Conservation (phyloP, 2,113 vertebrate genomes). For the Tragelaphus strepsiceros region DNA sequence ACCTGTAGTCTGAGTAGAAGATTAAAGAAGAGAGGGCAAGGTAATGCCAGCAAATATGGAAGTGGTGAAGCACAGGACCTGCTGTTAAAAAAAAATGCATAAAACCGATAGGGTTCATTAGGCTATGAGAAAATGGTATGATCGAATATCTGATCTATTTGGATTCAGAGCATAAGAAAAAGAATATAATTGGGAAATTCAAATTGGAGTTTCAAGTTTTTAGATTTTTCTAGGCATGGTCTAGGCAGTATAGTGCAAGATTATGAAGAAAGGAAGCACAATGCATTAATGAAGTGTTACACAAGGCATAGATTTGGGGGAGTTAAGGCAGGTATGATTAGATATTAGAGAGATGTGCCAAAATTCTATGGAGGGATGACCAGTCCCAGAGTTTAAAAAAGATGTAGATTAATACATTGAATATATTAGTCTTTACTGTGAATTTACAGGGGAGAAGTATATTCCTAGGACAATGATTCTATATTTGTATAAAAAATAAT, state of each 20-base stretch:
- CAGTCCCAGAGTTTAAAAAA: background rate
- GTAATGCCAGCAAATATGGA: background rate
- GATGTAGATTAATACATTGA: background rate
- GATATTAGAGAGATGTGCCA: background rate
- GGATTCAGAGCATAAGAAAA: background rate
- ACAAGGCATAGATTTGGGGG: background rate
- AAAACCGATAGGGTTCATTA: background rate
- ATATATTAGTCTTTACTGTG: background rate
- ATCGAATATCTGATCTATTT: background rate
- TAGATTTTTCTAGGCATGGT: background rate
- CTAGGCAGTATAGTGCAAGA: background rate
- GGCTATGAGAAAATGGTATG: background rate
- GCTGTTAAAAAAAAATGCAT: background rate
- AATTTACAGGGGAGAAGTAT: background rate
- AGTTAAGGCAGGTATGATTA: background rate
- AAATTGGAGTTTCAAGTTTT: background rate
- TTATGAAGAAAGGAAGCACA: background rate
- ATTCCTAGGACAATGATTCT: background rate
- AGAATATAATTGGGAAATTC: background rate
- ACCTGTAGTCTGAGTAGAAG: background rate
- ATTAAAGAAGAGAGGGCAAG: background rate
- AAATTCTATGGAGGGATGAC: background rate
- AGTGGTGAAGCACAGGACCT: background rate
- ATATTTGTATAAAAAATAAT: background rate
- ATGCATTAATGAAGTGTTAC: background rate